Evolutionary conservation across 2,888 invertebrate species (phyloP).

Genomic region (Mimas tiliae): DNA sequence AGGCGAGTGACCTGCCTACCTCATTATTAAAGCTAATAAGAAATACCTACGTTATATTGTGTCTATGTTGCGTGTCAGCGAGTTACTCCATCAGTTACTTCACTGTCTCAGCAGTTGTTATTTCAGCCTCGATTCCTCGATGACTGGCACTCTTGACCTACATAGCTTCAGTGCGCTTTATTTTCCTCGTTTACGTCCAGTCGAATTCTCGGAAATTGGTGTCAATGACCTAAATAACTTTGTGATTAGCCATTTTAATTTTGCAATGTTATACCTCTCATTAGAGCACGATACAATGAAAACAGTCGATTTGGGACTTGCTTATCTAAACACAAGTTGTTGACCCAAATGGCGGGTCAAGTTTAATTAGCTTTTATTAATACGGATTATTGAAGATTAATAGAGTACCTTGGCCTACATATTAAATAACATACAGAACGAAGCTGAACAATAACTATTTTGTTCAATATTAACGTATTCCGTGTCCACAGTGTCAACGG

Average conservation of each 20-base stretch:
- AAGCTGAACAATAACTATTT: conserved; percentile 41
- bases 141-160: conserved; percentile 64
- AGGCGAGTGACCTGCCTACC: too few species aligned
- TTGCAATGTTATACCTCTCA: conserved; percentile 1
- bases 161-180: conserved; percentile 49
- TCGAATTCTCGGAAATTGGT: conserved; percentile 64
- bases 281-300: not conserved
- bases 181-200: conserved; percentile 71
- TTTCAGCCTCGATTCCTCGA: conserved; percentile 59
- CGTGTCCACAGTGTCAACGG: conserved; percentile 44
- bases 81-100: conserved; percentile 47
- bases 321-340: conserved; percentile 52
- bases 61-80: conserved; percentile 31
- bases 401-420: conserved; percentile 67
- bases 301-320: not conserved
- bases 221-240: conserved; percentile 75
- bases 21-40: too few species aligned
- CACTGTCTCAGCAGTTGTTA: conserved; percentile 54
- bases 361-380: conserved; percentile 67
- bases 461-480: conserved; percentile 30
- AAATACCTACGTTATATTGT: conserved; percentile 3
- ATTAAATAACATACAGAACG: conserved; percentile 54
- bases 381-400: conserved; percentile 63
- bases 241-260: conserved; percentile 21
- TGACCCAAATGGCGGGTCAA: conserved; percentile 66